Evolutionary conservation across 2,888 invertebrate genomes (phyloP).

Genomic region (Xestia c-nigrum): DNA sequence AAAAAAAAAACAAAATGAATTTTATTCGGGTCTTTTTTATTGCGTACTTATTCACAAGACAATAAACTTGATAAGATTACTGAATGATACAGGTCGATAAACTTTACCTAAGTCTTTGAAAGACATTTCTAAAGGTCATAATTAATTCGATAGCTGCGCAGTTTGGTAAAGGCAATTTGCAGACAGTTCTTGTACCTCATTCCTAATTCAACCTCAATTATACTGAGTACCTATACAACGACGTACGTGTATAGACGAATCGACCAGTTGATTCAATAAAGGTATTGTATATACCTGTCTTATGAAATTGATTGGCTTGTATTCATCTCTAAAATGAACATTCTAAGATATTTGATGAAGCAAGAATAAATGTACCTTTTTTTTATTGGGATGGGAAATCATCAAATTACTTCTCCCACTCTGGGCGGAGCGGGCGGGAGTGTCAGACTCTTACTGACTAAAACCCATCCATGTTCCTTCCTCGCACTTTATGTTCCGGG

Average conservation of each 20-base stretch:
- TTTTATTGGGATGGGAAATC: too few relatives aligned
- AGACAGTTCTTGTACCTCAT: conserved; percentile 15
- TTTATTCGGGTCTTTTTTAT: not conserved
- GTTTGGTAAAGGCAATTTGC: conserved; percentile 8
- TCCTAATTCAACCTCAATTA: conserved; percentile 32
- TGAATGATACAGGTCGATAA: not conserved
- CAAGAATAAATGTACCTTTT: not conserved
- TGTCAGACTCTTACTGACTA: too few relatives aligned
- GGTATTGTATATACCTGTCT: not conserved
- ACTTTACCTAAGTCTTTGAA: not conserved
- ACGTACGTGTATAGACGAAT: not conserved
- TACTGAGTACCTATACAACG: not conserved
- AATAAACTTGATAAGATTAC: not conserved
- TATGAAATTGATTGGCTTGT: not conserved
- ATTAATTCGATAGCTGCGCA: not conserved
- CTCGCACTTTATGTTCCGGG: too few relatives aligned
- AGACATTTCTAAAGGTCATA: not conserved
- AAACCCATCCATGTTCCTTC: too few relatives aligned
- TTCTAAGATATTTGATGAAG: not conserved
- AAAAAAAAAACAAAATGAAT: not conserved
- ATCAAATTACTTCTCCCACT: too few relatives aligned
- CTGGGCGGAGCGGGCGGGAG: too few relatives aligned
- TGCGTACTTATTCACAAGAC: not conserved
- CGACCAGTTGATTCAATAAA: not conserved
- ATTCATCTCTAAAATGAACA: not conserved